Percentiles rank a stretch among this genome's conserved stretches.
Conservation (phyloP, 1,140 invertebrate genomes). For the Drosophila lacteicornis region DNA sequence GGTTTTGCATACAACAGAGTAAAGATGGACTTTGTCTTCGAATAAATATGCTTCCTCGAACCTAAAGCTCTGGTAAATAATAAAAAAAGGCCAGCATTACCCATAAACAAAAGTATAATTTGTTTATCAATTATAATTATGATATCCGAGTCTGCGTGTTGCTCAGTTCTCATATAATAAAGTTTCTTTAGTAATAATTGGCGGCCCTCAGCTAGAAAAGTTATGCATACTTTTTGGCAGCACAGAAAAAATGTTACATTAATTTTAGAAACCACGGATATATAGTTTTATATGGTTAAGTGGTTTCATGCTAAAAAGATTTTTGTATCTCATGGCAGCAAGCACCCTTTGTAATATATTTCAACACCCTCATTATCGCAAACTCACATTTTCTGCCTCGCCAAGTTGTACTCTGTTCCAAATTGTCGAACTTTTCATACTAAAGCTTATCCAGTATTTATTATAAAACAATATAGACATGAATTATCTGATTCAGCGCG, state of each 20-base stretch:
- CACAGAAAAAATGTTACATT: no score
- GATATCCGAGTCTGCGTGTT: neutral
- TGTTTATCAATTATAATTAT: neutral
- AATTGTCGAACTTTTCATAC: conserved; percentile 40
- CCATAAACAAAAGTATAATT: neutral
- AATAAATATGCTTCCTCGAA: no score
- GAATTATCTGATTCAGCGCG: conserved; percentile 79
- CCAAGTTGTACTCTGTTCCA: conserved; percentile 7
- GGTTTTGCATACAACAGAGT: neutral
- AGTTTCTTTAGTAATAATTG: neutral
- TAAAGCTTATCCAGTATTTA: neutral
- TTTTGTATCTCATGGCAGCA: neutral
- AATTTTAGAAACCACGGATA: no score
- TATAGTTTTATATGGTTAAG: no score
- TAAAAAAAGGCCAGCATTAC: neutral
- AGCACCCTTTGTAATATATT: neutral
- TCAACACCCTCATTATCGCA: neutral
- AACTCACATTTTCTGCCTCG: neutral
- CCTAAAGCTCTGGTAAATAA: neutral
- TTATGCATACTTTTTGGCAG: conserved; percentile 4
- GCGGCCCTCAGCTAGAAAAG: no score
- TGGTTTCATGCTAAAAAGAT: neutral
- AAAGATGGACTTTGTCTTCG: conserved; percentile 1
- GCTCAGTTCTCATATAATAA: neutral
- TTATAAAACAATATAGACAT: conserved; percentile 22